Percentiles rank a stretch among this genome's conserved stretches.
These are phyloP conservation scores for Vanessa tameamea DNA, from an alignment of 1,140 invertebrate genomes.

Conservation along the genomic window DNA sequence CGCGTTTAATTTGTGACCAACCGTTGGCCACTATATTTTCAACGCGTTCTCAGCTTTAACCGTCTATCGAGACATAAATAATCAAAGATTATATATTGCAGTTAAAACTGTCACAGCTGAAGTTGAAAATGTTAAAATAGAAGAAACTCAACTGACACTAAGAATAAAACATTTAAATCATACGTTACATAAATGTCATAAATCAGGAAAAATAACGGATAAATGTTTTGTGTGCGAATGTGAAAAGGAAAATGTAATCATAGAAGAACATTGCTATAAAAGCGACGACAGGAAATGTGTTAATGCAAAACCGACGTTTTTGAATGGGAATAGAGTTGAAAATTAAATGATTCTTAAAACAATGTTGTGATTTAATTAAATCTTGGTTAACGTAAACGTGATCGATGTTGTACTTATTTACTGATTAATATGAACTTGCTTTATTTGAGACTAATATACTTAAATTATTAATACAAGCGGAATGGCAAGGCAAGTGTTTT, in stretches of 20 bases:
- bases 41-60: too few species aligned
- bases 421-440: neutral
- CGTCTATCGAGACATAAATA: too few species aligned
- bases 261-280: slow-evolving; percentile 65
- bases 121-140: slow-evolving; percentile 12
- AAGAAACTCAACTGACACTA: slow-evolving; percentile 25
- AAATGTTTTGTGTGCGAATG: slow-evolving; percentile 65
- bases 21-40: too few species aligned
- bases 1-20: too few species aligned
- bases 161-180: slow-evolving; percentile 43
- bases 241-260: slow-evolving; percentile 40
- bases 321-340: neutral
- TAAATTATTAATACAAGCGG: neutral
- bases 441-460: neutral
- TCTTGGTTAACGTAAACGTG: neutral
- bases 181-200: slow-evolving; percentile 52
- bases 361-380: neutral
- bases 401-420: neutral
- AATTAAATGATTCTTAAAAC: neutral
- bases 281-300: slow-evolving; percentile 48
- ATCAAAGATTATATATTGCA: neutral
- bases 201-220: slow-evolving; percentile 47
- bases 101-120: neutral
- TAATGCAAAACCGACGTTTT: slow-evolving; percentile 34
- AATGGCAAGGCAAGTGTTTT: neutral